These are phyloP conservation scores for Cheilosia vulpina DNA, from an alignment of 2,888 invertebrate genomes.

Conservation along the genomic window DNA sequence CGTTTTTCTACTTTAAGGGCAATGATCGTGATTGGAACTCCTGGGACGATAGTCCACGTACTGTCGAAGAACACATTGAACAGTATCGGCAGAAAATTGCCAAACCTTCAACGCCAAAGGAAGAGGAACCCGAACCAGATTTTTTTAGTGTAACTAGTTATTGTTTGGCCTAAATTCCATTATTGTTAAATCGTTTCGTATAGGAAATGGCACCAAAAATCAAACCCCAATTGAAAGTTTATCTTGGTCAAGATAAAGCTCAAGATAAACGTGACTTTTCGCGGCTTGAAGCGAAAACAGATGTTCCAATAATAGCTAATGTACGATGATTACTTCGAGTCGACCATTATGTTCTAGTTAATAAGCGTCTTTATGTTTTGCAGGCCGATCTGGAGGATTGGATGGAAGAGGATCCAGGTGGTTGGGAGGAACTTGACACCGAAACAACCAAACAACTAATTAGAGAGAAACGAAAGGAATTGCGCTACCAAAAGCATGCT, in stretches of 20 bases:
- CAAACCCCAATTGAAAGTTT: conserved; percentile 85
- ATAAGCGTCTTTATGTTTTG: conserved; percentile 29
- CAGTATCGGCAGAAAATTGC: conserved; percentile 85
- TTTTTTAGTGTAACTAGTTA: conserved; percentile 84
- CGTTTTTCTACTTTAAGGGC: conserved; percentile 75
- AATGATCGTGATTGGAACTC: conserved; percentile 85
- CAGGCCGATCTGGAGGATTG: conserved; percentile 85
- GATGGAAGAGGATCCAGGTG: conserved; percentile 84
- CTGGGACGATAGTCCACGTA: conserved; percentile 86
- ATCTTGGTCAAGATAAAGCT: conserved; percentile 82
- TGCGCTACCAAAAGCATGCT: conserved; percentile 81
- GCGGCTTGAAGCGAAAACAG: conserved; percentile 84
- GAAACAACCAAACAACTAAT: conserved; percentile 82
- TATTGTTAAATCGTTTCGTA: conserved; percentile 4
- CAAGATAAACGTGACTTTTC: conserved; percentile 81
- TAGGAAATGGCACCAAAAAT: conserved; percentile 87
- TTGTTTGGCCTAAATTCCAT: neutral
- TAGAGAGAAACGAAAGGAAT: conserved; percentile 82
- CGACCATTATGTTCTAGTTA: neutral
- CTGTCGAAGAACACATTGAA: conserved; percentile 87
- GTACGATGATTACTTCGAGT: conserved; percentile 74
- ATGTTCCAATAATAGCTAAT: conserved; percentile 83
- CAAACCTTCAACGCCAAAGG: conserved; percentile 82
- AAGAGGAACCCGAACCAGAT: conserved; percentile 84
- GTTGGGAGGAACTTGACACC: conserved; percentile 84